Evolutionary conservation across 2,888 invertebrate genomes (phyloP).

Genomic region (Belgica antarctica): DNA sequence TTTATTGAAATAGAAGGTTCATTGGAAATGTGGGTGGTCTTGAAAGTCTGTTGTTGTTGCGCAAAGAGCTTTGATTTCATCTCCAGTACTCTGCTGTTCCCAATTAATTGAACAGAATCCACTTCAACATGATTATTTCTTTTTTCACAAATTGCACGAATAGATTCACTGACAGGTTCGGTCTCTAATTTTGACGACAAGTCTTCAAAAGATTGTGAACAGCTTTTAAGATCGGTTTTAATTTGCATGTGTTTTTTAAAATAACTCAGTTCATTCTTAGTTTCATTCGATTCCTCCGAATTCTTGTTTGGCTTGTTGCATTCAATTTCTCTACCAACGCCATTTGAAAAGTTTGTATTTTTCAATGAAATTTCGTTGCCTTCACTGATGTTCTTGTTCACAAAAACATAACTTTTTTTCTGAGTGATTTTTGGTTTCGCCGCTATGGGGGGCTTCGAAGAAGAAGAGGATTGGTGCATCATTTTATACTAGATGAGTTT

Average conservation of each 20-base stretch:
- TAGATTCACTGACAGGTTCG: not conserved
- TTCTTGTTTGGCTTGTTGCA: not conserved
- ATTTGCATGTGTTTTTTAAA: too few relatives aligned
- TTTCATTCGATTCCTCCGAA: too few relatives aligned
- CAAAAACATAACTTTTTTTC: conserved; percentile 22
- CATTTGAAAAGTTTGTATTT: conserved; percentile 2
- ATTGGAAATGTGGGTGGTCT: not conserved
- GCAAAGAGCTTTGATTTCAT: conserved; percentile 39
- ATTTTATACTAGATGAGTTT: conserved; percentile 1
- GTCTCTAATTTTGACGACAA: conserved; percentile 41
- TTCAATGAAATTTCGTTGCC: conserved; percentile 11
- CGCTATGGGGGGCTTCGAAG: conserved; percentile 23
- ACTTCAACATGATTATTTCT: not conserved
- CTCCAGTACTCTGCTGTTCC: conserved; percentile 35
- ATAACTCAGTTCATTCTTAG: too few relatives aligned
- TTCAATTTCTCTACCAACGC: conserved; percentile 2
- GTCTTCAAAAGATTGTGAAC: conserved; percentile 36
- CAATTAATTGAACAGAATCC: not conserved
- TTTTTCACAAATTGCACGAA: not conserved
- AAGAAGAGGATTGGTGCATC: conserved; percentile 13
- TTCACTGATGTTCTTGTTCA: not conserved
- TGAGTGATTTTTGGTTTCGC: conserved; percentile 32
- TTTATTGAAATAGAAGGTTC: not conserved
- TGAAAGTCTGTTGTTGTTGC: conserved; percentile 10
- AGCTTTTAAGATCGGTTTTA: conserved; percentile 17